phyloP scores from a whole-genome alignment of 2,797 vertebrate species.

The Channa striata region DNA sequence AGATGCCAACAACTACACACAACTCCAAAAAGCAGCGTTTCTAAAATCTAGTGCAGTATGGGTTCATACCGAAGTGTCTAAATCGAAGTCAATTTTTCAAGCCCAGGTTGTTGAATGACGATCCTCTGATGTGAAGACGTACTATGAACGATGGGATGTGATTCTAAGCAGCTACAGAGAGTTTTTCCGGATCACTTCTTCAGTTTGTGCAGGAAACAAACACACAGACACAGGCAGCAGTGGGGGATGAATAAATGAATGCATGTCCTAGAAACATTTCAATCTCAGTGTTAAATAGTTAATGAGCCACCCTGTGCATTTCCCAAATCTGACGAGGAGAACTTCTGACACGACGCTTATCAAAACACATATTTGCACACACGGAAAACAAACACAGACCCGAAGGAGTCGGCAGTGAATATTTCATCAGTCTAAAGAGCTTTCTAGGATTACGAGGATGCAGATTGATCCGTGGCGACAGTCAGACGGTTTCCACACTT shows the following conservation, averaged over 20 bases:
- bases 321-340: conserved; percentile 74
- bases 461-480: conserved; percentile 6
- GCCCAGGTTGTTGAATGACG: too few species aligned
- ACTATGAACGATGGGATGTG: too few species aligned
- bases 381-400: conserved; percentile 76
- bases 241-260: conserved; percentile 73
- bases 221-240: conserved; percentile 24
- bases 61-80: too few species aligned
- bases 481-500: not conserved
- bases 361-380: conserved; percentile 77
- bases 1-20: not conserved
- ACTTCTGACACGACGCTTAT: conserved; percentile 78
- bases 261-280: conserved; percentile 76
- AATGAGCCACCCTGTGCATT: conserved; percentile 67
- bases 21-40: too few species aligned
- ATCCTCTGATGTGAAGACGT: too few species aligned
- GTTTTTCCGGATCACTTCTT: conserved; percentile 28
- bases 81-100: not conserved
- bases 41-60: too few species aligned
- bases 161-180: conserved; percentile 17
- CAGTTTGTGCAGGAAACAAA: conserved; percentile 19
- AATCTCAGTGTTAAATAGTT: conserved; percentile 80
- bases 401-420: conserved; percentile 39
- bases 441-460: conserved; percentile 59
- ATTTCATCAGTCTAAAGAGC: conserved; percentile 61